Percentiles rank a stretch among this genome's conserved stretches.
These are phyloP conservation scores for Drosophila neocordata DNA, from an alignment of 1,140 invertebrate species.

Conservation along the genomic window DNA sequence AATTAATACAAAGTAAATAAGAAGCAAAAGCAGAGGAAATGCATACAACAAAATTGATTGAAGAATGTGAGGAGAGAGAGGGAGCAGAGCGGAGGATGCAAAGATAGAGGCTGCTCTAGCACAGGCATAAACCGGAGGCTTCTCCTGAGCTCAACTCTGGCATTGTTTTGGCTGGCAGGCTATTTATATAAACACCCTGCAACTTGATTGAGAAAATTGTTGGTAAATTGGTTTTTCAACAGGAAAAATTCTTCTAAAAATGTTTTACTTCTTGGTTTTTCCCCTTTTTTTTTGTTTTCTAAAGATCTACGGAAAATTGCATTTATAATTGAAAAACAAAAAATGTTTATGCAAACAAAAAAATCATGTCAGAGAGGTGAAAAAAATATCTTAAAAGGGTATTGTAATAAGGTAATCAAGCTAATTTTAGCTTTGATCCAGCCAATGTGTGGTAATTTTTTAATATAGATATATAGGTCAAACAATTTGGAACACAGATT, in stretches of 20 bases:
- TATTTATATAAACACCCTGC: slow-evolving; percentile 68
- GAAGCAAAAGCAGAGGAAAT: slow-evolving; percentile 49
- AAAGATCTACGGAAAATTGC: not conserved
- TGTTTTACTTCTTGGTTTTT: not conserved
- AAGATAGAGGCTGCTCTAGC: not conserved
- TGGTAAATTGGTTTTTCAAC: slow-evolving; percentile 69
- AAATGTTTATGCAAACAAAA: slow-evolving; percentile 2
- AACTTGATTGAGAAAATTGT: slow-evolving; percentile 67
- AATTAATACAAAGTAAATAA: slow-evolving; percentile 81
- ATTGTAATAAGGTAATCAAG: not conserved
- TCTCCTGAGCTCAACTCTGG: slow-evolving; percentile 39
- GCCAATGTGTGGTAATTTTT: too few relatives aligned
- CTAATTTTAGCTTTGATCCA: not conserved
- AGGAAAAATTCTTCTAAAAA: slow-evolving; percentile 7
- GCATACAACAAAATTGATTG: slow-evolving; percentile 71
- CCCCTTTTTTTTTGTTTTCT: not conserved
- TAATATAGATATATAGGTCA: too few relatives aligned
- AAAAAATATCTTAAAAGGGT: not conserved
- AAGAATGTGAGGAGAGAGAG: slow-evolving; percentile 51
- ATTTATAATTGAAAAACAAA: slow-evolving; percentile 4
- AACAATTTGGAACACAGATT: too few relatives aligned
- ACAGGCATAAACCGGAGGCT: not conserved
- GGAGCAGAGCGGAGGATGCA: not conserved
- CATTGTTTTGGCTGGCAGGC: slow-evolving; percentile 41
- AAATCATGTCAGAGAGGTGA: not conserved